Conservation (phyloP, 2,888 invertebrate species). For the Hydrotaea cyrtoneurina region DNA sequence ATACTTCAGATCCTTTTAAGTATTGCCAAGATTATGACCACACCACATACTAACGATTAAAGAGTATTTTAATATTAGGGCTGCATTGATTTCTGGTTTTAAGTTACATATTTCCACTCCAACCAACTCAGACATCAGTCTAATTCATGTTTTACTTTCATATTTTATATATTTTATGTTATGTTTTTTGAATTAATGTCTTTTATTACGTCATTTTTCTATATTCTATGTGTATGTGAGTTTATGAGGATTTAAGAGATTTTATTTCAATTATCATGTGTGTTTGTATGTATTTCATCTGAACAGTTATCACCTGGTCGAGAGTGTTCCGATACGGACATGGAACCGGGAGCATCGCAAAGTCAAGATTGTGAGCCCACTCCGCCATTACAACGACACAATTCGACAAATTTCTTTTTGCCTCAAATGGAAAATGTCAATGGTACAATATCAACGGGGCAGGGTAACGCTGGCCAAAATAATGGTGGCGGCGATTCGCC, state of each 20-base stretch:
- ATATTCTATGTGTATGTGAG: background rate
- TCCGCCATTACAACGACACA: constrained; percentile 91
- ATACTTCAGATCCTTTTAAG: too few relatives aligned
- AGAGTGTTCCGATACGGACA: constrained; percentile 90
- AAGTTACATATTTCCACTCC: too few relatives aligned
- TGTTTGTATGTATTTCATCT: constrained; percentile 32
- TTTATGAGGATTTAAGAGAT: background rate
- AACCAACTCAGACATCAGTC: too few relatives aligned
- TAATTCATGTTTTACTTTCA: background rate
- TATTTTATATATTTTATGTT: background rate
- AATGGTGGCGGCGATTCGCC: constrained; percentile 82
- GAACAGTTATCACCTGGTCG: constrained; percentile 90
- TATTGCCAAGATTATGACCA: too few relatives aligned
- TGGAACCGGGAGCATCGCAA: constrained; percentile 93
- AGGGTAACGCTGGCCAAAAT: constrained; percentile 71
- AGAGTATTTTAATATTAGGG: too few relatives aligned
- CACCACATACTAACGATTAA: too few relatives aligned
- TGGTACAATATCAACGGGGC: constrained; percentile 73
- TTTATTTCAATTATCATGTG: background rate
- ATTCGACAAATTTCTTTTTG: constrained; percentile 93
- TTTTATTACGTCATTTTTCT: background rate
- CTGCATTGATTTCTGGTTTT: too few relatives aligned
- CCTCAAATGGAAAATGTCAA: constrained; percentile 83
- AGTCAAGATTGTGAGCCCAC: constrained; percentile 96
- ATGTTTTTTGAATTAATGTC: background rate